Conservation (phyloP, 2,797 vertebrate genomes). For the Cuniculus paca region DNA sequence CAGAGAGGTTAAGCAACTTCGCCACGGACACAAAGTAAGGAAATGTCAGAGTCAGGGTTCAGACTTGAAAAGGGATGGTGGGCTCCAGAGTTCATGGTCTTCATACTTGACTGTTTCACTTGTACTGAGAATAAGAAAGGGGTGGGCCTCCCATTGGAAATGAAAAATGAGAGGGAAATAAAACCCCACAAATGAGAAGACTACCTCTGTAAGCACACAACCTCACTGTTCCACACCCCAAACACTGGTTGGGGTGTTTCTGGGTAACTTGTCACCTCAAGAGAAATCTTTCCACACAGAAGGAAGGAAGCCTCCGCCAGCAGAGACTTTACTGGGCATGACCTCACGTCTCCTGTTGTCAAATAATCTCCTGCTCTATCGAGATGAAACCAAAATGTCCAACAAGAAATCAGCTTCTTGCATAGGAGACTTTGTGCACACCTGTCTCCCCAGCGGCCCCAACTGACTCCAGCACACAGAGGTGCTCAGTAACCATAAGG, state of each 20-base stretch:
- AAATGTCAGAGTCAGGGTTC: neutral
- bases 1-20: slow-evolving; percentile 26
- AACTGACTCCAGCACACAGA: rapidly evolving
- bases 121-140: neutral
- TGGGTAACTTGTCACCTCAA: neutral
- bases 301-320: neutral
- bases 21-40: neutral
- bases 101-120: neutral
- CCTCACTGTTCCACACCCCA: rapidly evolving
- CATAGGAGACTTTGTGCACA: neutral
- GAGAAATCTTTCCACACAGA: neutral
- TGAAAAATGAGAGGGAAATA: neutral
- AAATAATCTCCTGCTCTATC: rapidly evolving
- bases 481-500: neutral
- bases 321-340: rapidly evolving
- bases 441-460: rapidly evolving
- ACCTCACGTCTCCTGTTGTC: neutral
- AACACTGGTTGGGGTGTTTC: neutral
- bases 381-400: neutral
- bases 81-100: neutral
- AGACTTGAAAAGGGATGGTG: neutral
- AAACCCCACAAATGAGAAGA: neutral
- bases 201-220: rapidly evolving
- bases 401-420: neutral
- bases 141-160: neutral